phyloP scores from a whole-genome alignment of 2,888 invertebrate species.

The Hyalella azteca region DNA sequence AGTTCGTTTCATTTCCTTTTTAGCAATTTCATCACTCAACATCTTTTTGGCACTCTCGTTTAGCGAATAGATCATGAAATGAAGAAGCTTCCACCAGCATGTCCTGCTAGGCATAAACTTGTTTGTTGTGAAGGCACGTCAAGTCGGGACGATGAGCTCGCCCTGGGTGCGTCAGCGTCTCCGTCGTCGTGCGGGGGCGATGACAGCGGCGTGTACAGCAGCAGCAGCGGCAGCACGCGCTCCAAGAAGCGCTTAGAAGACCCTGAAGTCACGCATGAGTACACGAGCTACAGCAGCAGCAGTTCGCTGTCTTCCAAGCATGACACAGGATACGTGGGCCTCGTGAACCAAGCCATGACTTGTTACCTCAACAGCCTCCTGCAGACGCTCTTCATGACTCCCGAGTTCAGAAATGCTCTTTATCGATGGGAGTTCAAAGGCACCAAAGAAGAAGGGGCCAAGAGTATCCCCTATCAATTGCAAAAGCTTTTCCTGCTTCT shows the following conservation, averaged over 20 bases:
- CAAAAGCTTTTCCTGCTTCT: conserved; percentile 84
- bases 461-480: conserved; percentile 83
- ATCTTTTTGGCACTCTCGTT: no score
- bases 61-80: no score
- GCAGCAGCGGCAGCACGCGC: conserved; percentile 4
- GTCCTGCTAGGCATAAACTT: no score
- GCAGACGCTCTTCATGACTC: conserved; percentile 89
- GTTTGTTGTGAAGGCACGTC: background rate
- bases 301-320: conserved; percentile 10
- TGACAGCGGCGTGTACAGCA: conserved; percentile 31
- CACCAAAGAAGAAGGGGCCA: conserved; percentile 70
- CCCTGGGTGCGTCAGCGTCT: conserved; percentile 65
- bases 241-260: background rate
- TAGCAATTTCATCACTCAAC: no score
- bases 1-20: no score
- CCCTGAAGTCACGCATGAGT: background rate
- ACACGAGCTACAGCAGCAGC: conserved; percentile 20
- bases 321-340: conserved; percentile 72
- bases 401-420: conserved; percentile 86
- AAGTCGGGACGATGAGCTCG: conserved; percentile 64
- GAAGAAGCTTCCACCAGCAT: no score
- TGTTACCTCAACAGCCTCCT: conserved; percentile 88
- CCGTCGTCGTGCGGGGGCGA: conserved; percentile 61
- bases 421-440: conserved; percentile 80
- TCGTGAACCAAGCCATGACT: conserved; percentile 91